These are phyloP conservation scores for Saccostrea cuccullata DNA, from an alignment of 1,140 invertebrate species.

Conservation along the genomic window DNA sequence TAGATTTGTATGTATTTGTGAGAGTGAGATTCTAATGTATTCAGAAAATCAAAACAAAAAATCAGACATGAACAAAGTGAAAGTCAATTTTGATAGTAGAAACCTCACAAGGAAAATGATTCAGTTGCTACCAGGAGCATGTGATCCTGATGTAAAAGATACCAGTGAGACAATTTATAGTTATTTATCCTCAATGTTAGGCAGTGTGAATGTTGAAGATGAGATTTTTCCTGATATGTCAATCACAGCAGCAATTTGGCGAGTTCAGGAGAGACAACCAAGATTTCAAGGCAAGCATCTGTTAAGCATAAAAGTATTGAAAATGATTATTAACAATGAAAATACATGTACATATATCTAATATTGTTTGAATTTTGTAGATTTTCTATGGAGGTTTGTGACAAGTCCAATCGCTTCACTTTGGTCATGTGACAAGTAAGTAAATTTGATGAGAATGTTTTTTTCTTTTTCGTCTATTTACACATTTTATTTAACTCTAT, in stretches of 20 bases:
- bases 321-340: background rate
- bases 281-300: background rate
- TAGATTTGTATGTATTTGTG: background rate
- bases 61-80: background rate
- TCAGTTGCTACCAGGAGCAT: background rate
- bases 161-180: background rate
- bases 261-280: slow-evolving; percentile 20
- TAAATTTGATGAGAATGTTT: background rate
- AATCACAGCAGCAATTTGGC: background rate
- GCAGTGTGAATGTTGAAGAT: background rate
- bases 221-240: background rate
- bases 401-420: slow-evolving; percentile 16
- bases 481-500: too few relatives aligned
- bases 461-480: too few relatives aligned
- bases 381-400: background rate
- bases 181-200: background rate
- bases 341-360: background rate
- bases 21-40: background rate
- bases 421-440: slow-evolving; percentile 17
- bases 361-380: background rate
- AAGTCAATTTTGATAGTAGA: background rate
- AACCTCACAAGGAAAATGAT: background rate
- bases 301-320: background rate
- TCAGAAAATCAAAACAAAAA: background rate
- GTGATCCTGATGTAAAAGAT: background rate